Conservation (phyloP, 2,888 invertebrate species). For the Brachyptera risi region DNA sequence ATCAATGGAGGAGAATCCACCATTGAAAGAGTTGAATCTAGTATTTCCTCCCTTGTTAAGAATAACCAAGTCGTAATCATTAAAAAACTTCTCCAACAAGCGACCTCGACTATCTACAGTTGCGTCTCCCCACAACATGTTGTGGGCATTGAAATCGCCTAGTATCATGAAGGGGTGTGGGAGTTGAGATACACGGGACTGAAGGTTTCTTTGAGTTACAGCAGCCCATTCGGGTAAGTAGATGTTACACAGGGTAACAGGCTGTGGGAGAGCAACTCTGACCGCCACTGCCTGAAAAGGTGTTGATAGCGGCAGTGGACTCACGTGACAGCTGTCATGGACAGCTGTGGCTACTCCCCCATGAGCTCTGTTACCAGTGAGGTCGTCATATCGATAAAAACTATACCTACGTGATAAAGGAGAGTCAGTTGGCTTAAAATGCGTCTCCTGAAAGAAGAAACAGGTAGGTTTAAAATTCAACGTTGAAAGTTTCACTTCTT, state of each 20-base stretch:
- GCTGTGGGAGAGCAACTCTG: background rate
- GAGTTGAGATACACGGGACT: conserved; percentile 4
- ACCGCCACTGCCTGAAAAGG: conserved; percentile 4
- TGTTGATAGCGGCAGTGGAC: background rate
- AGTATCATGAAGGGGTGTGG: conserved; percentile 25
- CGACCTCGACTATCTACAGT: conserved; percentile 16
- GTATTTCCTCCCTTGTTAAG: conserved; percentile 6
- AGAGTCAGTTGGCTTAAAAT: background rate
- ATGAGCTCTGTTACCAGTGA: background rate
- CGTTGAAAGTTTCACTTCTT: background rate
- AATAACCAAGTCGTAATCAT: conserved; percentile 11
- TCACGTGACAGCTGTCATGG: background rate
- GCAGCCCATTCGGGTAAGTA: background rate
- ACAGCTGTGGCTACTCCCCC: background rate
- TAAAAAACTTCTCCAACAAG: conserved; percentile 22
- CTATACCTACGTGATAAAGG: background rate
- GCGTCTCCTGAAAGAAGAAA: background rate
- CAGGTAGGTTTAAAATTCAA: background rate
- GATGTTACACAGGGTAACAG: background rate
- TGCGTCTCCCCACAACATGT: conserved; percentile 20
- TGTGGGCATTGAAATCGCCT: conserved; percentile 28
- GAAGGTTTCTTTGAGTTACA: background rate
- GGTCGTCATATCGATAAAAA: background rate
- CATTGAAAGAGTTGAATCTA: background rate
- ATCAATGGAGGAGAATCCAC: background rate